A percentile compares a stretch with the other conserved stretches of the same genome.
phyloP scores from a whole-genome alignment of 2,797 vertebrate species.

The Coendou prehensilis region DNA sequence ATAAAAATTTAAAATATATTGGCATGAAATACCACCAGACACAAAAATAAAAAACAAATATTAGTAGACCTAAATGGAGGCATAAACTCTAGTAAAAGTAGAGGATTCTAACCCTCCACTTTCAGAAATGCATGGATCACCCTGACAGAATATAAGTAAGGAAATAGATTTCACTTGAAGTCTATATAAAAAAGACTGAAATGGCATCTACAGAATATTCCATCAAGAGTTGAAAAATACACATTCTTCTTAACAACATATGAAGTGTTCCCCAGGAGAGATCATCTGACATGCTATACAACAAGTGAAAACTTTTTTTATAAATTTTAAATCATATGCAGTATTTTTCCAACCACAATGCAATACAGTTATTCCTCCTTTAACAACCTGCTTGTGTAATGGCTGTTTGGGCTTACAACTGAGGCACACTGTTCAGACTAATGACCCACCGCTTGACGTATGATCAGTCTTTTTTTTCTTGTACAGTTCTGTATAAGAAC shows the following conservation, averaged over 20 bases:
- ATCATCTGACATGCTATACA: background rate
- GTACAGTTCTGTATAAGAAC: background rate
- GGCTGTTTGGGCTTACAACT: background rate
- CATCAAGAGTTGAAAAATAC: background rate
- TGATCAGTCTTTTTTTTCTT: background rate
- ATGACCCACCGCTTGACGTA: background rate
- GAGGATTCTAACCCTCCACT: background rate
- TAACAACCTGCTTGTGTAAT: background rate
- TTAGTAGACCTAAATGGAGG: background rate
- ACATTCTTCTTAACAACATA: background rate
- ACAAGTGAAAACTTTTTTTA: background rate
- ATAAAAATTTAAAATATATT: background rate
- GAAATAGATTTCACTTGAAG: background rate
- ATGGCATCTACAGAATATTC: background rate
- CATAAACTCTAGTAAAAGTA: background rate
- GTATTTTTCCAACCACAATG: background rate
- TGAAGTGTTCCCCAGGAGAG: background rate
- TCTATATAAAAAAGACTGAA: background rate
- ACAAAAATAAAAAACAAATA: background rate
- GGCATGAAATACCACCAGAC: background rate
- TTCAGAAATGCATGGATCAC: background rate
- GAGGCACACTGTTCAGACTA: background rate
- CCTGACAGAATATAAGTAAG: background rate
- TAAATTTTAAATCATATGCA: background rate
- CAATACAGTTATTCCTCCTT: background rate